Evolutionary conservation across 2,113 vertebrate genomes (phyloP), one percentile per base, ranked within the genome.

Genomic region (Balaeniceps rex): DNA sequence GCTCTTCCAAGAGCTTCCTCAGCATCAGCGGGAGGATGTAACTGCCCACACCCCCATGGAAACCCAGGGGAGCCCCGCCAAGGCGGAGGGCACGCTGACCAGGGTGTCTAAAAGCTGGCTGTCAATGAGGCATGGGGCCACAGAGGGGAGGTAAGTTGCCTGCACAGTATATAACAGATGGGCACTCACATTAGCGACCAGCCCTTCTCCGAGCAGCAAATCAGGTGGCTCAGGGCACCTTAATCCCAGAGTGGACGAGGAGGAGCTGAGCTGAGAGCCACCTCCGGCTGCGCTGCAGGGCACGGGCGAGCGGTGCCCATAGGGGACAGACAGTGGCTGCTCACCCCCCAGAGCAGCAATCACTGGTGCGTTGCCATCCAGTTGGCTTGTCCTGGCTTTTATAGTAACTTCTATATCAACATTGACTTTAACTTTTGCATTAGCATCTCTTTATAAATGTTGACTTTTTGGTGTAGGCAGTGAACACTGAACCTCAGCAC

Each of bases 51-150:
- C 5, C 55, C n/a, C 18, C 19, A 11, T 0, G 4, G 40, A 44
- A 54, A 26, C 34, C 14, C 26, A 31, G 8, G 47, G 36, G 38
- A 22, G 4, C 24, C 34, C 49, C 25, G 42, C 47, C 26, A 25
- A 4, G 0, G 26, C 14, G n/a, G 52, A n/a, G 18, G 18, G 16
- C 29, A 29, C 1, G 0, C 19, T 31, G 33, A n/a, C 6, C 1
- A 0, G 44, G 13, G 10, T 44, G 28, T 18, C 33, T 8, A 29
- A 57, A 51, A 0, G 1, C 25, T n/a, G 38, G 11, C 14, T 54
- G 7, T 42, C 60, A 4, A 1, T 0, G 4, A 12, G 29, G 36
- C 26, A 36, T 29, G 2, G 5, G 34, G 26, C 23, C 23, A 7
- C 3, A 5, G 49, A 61, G 40, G 13, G 9, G 5, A 60, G 24